Base-by-base conservation (phyloP, 1,140 invertebrate species). In the Heliconius eleuchia region DNA sequence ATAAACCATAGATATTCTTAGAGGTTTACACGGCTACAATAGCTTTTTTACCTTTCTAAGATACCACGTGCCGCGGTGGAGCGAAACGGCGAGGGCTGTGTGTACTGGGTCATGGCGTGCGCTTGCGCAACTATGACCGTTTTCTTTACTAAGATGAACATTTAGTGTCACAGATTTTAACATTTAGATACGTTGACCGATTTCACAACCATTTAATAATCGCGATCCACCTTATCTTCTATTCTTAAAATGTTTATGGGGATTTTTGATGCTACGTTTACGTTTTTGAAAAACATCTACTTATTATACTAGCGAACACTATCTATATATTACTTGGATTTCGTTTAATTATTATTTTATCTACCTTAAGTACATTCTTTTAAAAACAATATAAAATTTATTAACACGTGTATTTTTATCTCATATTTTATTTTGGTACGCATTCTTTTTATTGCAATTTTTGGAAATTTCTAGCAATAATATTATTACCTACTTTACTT, bases 51-150 rank as follows among this genome's bases (percentile, higher is more conserved):
- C 73, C 72, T 80, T 77, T 77, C 72, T 60, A 77, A 77, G 79
- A 79, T 55, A 80, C 85, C 91, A 92, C 90, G 91, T 92, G 91
- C 85, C 89, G 87, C 89, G 78, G 46, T 88, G 84, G 88, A 91
- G 82, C 91, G 89, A 84, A 80, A 90, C 91, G 85, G 70, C 30
- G 82, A 84, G 79, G 81, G 82, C 84, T 78, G 76, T 66, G 81
- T 80, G 81, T 83, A 84, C 86, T 88, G 83, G 88, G 87, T 89
- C 89, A 89, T 81, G 84, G 80, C 87, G 79, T 86, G 81, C 83
- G 82, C 87, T 91, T 91, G 87, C 89, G 88, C 89, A 92, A 92
- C 82, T 75, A 42, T 73, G 72, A 55, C 79, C 80, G 70, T 84
- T 82, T 84, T 85, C 80, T 78, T 52, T 50, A 66, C 42, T 73